Percentiles rank a stretch among this genome's conserved stretches.
These are phyloP conservation scores for Hiodon alosoides DNA, from an alignment of 2,113 vertebrate species.

Conservation along the genomic window DNA sequence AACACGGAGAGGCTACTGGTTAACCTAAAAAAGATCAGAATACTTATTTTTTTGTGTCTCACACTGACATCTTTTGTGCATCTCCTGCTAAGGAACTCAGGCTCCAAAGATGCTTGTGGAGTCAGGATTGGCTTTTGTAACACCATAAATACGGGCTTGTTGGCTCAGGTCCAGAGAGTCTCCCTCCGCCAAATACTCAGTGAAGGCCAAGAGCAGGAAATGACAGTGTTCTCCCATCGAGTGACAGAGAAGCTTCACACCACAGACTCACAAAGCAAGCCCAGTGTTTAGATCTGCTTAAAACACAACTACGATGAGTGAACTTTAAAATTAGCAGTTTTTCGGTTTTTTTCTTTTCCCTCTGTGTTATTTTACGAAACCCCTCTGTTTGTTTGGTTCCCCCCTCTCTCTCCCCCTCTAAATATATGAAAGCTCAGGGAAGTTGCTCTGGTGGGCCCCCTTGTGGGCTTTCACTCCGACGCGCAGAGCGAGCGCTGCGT, in stretches of 20 bases:
- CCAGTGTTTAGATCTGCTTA: slow-evolving; percentile 72
- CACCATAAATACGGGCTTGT: slow-evolving; percentile 5
- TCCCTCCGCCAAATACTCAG: background rate
- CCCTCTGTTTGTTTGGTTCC: background rate
- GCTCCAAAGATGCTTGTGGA: background rate
- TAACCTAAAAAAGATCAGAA: background rate
- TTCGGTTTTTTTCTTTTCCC: slow-evolving; percentile 36
- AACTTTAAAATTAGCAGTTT: slow-evolving; percentile 24
- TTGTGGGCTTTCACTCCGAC: background rate
- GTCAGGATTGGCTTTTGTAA: background rate
- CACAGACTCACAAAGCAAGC: slow-evolving; percentile 62
- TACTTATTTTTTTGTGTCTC: no score
- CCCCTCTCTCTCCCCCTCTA: background rate
- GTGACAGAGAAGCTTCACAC: slow-evolving; percentile 45
- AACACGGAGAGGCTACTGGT: background rate
- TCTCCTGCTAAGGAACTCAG: background rate
- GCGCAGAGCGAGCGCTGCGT: slow-evolving; percentile 54
- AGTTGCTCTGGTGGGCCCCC: background rate
- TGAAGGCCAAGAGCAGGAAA: background rate
- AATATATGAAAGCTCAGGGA: background rate
- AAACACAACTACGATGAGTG: slow-evolving; percentile 50
- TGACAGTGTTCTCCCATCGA: slow-evolving; percentile 58
- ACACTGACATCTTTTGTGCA: background rate
- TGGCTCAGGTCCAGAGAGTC: background rate
- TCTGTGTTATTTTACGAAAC: slow-evolving; percentile 15